Evolutionary conservation across 2,888 invertebrate species (phyloP).

Genomic region (Pammene aurita): DNA sequence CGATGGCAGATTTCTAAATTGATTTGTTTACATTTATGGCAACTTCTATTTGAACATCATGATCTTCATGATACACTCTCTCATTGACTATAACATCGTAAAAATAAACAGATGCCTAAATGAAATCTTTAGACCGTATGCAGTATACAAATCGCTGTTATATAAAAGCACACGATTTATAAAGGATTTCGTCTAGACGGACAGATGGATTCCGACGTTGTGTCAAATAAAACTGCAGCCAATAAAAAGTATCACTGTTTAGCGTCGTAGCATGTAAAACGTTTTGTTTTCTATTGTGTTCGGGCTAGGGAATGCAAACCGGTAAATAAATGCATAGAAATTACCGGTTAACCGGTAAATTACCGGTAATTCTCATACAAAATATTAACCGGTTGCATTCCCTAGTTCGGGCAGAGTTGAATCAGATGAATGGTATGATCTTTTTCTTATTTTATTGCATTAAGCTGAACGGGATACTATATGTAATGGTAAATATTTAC

Average conservation of each 20-base stretch:
- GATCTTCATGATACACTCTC: slow-evolving; percentile 11
- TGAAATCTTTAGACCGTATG: neutral
- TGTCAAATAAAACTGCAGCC: slow-evolving; percentile 19
- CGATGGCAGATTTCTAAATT: slow-evolving; percentile 2
- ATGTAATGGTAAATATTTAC: too few species aligned
- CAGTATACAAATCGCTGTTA: neutral
- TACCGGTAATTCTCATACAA: too few species aligned
- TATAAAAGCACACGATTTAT: neutral
- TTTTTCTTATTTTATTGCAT: too few species aligned
- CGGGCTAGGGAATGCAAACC: too few species aligned
- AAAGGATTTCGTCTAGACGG: slow-evolving; percentile 27
- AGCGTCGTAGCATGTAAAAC: slow-evolving; percentile 13
- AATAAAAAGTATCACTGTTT: slow-evolving; percentile 35
- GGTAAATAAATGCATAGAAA: too few species aligned
- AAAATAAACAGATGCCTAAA: slow-evolving; percentile 10
- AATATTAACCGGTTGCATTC: too few species aligned
- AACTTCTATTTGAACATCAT: slow-evolving; percentile 1
- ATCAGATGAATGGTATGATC: slow-evolving; percentile 1
- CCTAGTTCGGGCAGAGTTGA: neutral
- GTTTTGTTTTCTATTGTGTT: slow-evolving; percentile 27
- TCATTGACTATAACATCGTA: slow-evolving; percentile 5
- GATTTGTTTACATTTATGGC: slow-evolving; percentile 11
- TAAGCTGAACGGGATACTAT: too few species aligned
- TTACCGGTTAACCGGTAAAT: too few species aligned
- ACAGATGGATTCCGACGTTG: slow-evolving; percentile 24